Percentiles rank a stretch among this genome's conserved stretches.
Evolutionary conservation across 2,113 vertebrate species (phyloP).

Genomic region (Channa argus): DNA sequence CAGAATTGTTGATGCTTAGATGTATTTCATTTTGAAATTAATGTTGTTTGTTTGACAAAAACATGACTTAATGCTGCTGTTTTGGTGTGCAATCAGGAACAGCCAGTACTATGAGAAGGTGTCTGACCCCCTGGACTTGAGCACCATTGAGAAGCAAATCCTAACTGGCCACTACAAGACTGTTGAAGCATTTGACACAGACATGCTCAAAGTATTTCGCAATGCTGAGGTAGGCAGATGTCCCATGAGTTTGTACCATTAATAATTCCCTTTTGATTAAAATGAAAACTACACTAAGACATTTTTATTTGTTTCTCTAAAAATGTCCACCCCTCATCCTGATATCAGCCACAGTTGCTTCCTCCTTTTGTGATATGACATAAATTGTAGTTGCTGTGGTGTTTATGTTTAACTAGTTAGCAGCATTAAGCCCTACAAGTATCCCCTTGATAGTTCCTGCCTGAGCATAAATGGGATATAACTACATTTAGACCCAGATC

Average conservation of each 20-base stretch:
- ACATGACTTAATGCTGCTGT: constrained; percentile 11
- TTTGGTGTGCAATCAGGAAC: constrained; percentile 83
- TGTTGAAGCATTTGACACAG: constrained; percentile 95
- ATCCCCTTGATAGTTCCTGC: too few relatives aligned
- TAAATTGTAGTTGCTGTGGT: neutral
- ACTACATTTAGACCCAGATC: too few relatives aligned
- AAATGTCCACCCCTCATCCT: neutral
- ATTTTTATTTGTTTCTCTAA: too few relatives aligned
- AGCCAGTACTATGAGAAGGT: constrained; percentile 98
- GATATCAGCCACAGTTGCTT: neutral
- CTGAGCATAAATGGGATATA: too few relatives aligned
- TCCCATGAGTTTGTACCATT: neutral
- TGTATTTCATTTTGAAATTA: neutral
- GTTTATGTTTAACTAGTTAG: too few relatives aligned
- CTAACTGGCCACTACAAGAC: constrained; percentile 97
- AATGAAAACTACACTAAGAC: neutral
- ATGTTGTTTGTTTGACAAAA: neutral
- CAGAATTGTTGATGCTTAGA: neutral
- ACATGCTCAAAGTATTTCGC: constrained; percentile 99
- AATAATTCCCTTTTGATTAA: neutral
- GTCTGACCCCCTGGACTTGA: constrained; percentile 93
- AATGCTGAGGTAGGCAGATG: constrained; percentile 92
- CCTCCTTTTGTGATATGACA: neutral
- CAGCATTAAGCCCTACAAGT: too few relatives aligned
- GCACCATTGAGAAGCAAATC: constrained; percentile 97